Percentiles rank a stretch among this genome's conserved stretches.
Conservation (phyloP, 2,888 invertebrate genomes). For the Ametastegia equiseti region DNA sequence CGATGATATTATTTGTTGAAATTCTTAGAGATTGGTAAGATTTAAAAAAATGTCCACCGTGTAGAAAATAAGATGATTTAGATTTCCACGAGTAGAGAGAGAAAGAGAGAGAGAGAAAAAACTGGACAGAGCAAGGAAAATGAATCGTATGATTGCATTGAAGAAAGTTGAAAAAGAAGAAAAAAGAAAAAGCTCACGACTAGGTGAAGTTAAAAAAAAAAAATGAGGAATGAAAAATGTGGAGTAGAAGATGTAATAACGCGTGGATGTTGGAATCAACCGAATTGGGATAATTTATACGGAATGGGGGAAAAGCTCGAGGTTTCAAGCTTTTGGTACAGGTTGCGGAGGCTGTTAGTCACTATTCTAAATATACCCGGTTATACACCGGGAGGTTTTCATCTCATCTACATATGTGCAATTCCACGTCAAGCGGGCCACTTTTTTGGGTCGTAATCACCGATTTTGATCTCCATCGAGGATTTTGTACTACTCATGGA, state of each 20-base stretch:
- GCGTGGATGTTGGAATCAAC: slow-evolving; percentile 26
- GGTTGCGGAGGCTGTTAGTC: slow-evolving; percentile 59
- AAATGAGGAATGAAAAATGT: neutral
- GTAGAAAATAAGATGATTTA: no score
- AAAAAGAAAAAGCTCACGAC: neutral
- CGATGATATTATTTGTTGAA: no score
- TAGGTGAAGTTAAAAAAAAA: neutral
- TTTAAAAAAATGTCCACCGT: no score
- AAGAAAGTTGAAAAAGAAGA: neutral
- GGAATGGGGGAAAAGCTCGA: slow-evolving; percentile 41
- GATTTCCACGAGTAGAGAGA: no score
- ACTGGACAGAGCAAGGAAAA: neutral
- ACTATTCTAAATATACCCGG: slow-evolving; percentile 62
- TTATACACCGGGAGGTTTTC: slow-evolving; percentile 65
- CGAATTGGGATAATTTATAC: slow-evolving; percentile 12
- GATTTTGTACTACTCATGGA: no score
- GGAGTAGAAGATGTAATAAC: neutral
- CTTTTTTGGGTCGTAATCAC: no score
- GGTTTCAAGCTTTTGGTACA: slow-evolving; percentile 49
- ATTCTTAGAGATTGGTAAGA: no score
- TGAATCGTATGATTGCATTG: no score
- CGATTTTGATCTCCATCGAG: no score
- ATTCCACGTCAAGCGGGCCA: no score
- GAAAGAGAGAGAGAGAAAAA: no score
- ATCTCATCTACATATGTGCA: slow-evolving; percentile 67